These are phyloP conservation scores for Tetragonula carbonaria DNA, from an alignment of 2,888 invertebrate genomes.

Conservation along the genomic window DNA sequence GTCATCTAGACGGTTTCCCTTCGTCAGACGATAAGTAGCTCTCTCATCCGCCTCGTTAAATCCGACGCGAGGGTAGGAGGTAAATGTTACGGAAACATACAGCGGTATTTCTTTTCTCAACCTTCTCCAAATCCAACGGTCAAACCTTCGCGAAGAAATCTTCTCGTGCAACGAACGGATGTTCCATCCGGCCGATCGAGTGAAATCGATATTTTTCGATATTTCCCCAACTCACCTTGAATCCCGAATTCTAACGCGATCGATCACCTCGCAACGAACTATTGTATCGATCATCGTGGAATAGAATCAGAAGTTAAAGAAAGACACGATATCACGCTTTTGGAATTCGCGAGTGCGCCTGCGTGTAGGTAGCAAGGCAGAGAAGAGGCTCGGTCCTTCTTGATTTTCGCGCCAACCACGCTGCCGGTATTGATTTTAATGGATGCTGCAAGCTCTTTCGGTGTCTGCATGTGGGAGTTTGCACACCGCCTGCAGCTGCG, in stretches of 20 bases:
- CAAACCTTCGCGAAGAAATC: not conserved
- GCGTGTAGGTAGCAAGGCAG: constrained; percentile 32
- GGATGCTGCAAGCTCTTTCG: constrained; percentile 69
- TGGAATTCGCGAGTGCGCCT: constrained; percentile 34
- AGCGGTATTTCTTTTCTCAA: not conserved
- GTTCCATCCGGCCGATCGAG: not conserved
- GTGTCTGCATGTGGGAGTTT: constrained; percentile 50
- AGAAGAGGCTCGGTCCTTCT: constrained; percentile 54
- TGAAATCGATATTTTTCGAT: not conserved
- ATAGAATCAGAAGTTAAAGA: not conserved
- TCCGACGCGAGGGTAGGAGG: not conserved
- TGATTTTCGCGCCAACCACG: constrained; percentile 73
- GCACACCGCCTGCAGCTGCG: constrained; percentile 52
- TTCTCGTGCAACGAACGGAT: not conserved
- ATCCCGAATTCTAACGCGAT: fast-evolving
- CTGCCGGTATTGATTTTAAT: constrained; percentile 77
- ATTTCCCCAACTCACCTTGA: not conserved
- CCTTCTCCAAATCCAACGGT: not conserved
- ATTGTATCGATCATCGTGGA: not conserved
- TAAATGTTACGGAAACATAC: not conserved
- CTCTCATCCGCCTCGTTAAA: constrained; percentile 9
- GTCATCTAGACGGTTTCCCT: constrained; percentile 28
- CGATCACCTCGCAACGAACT: no score
- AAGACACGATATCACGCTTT: constrained; percentile 3
- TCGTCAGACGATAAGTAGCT: constrained; percentile 18